phyloP scores from a whole-genome alignment of 2,888 invertebrate genomes.

The Brachypterus glaber region DNA sequence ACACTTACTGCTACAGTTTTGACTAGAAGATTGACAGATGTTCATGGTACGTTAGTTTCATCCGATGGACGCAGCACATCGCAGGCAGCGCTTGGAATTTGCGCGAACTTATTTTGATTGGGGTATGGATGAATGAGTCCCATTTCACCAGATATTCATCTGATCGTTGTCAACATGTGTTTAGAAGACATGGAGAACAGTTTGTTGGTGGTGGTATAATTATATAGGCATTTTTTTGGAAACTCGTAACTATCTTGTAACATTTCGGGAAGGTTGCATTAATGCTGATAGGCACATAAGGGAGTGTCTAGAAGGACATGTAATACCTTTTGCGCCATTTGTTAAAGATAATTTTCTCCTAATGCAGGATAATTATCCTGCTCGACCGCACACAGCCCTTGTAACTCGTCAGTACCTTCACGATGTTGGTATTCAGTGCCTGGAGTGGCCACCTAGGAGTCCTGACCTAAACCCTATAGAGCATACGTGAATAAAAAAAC shows the following conservation, averaged over 20 bases:
- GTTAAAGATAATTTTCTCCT: not conserved
- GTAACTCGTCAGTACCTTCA: constrained; percentile 5
- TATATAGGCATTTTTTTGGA: not conserved
- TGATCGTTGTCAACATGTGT: constrained; percentile 2
- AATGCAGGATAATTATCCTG: constrained; percentile 7
- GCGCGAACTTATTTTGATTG: not conserved
- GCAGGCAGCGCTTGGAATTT: constrained; percentile 6
- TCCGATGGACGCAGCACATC: too few relatives aligned
- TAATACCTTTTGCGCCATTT: constrained; percentile 1
- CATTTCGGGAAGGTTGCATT: constrained; percentile 2
- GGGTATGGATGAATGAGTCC: not conserved
- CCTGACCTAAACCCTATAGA: not conserved
- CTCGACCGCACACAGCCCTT: constrained; percentile 5
- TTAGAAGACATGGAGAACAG: constrained; percentile 1
- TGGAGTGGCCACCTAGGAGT: not conserved
- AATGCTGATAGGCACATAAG: constrained; percentile 4
- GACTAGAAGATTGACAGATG: constrained; percentile 1
- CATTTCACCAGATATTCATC: not conserved
- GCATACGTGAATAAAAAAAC: too few relatives aligned
- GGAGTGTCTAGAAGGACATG: not conserved
- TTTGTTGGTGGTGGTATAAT: constrained; percentile 5
- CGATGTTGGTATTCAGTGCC: constrained; percentile 4
- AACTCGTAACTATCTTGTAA: not conserved
- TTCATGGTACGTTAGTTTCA: constrained; percentile 4
- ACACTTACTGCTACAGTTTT: constrained; percentile 2